phyloP scores from a whole-genome alignment of 2,113 vertebrate genomes.

The Dicerorhinus sumatrensis region DNA sequence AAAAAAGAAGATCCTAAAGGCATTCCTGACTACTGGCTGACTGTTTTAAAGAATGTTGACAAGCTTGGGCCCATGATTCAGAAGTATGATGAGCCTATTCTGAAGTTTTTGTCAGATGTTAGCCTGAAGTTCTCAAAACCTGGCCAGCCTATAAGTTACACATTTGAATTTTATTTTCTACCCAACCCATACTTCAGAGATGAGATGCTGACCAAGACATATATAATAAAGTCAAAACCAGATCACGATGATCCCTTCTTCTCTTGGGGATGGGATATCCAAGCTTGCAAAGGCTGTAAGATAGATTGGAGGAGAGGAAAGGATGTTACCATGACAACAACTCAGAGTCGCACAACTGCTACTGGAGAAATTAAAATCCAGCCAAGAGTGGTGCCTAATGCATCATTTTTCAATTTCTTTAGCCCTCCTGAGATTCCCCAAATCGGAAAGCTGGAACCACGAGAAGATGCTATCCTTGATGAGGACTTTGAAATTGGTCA shows the following conservation, averaged over 20 bases:
- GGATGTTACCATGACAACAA: conserved; percentile 94
- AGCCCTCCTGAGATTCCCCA: conserved; percentile 93
- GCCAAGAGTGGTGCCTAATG: conserved; percentile 90
- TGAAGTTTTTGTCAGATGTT: conserved; percentile 97
- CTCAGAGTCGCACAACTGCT: conserved; percentile 91
- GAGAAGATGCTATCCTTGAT: conserved; percentile 72
- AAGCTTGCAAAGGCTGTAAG: conserved; percentile 95
- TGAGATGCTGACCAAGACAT: conserved; percentile 94
- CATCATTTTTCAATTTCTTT: conserved; percentile 98
- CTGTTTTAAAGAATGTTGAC: conserved; percentile 97
- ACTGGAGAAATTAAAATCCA: conserved; percentile 89
- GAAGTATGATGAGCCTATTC: conserved; percentile 97
- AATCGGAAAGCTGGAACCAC: conserved; percentile 33
- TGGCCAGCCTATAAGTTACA: conserved; percentile 96
- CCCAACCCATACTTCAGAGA: conserved; percentile 97
- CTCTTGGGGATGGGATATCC: conserved; percentile 97
- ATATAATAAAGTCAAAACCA: conserved; percentile 96
- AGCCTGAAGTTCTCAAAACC: conserved; percentile 97
- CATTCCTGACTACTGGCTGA: conserved; percentile 97
- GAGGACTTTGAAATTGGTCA: conserved; percentile 96
- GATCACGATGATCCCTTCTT: conserved; percentile 96
- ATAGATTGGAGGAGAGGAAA: conserved; percentile 98
- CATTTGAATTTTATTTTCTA: conserved; percentile 96
- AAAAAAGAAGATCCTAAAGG: conserved; percentile 94
- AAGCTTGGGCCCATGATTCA: conserved; percentile 96